These are phyloP conservation scores for Urocyon cinereoargenteus DNA, from an alignment of 2,797 vertebrate species.

Conservation along the genomic window DNA sequence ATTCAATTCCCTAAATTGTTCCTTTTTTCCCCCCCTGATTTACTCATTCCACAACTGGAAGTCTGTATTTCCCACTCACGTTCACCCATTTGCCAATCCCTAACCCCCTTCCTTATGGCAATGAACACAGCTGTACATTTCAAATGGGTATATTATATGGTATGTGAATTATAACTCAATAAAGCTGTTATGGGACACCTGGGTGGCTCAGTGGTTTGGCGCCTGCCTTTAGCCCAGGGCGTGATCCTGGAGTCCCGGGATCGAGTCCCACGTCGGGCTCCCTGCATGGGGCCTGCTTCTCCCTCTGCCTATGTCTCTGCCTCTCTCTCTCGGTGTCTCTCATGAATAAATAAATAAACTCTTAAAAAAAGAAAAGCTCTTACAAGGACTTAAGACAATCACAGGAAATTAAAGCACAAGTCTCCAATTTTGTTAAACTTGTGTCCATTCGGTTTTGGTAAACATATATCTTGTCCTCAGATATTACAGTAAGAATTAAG, in stretches of 20 bases:
- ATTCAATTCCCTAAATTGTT: not conserved
- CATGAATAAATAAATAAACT: no score
- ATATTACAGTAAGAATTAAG: not conserved
- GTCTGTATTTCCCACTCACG: no score
- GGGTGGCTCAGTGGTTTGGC: no score
- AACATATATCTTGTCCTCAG: not conserved
- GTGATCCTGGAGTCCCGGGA: no score
- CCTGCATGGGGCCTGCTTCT: no score
- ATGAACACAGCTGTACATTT: not conserved
- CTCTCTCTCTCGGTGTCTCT: no score
- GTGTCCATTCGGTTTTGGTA: not conserved
- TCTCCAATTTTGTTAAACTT: not conserved
- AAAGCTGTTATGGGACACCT: no score
- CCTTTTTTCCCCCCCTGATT: not conserved
- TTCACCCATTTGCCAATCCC: not conserved
- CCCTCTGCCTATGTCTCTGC: no score
- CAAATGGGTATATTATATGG: not conserved
- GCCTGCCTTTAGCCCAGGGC: no score
- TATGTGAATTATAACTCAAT: not conserved
- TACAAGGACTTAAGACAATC: not conserved
- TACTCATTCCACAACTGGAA: not conserved
- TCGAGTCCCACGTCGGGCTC: no score
- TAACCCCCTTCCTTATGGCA: not conserved
- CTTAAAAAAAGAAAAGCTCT: not conserved
- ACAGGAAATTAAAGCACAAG: not conserved